Base-by-base conservation (phyloP, 1,140 invertebrate genomes). In the Zelostemma sp. region DNA sequence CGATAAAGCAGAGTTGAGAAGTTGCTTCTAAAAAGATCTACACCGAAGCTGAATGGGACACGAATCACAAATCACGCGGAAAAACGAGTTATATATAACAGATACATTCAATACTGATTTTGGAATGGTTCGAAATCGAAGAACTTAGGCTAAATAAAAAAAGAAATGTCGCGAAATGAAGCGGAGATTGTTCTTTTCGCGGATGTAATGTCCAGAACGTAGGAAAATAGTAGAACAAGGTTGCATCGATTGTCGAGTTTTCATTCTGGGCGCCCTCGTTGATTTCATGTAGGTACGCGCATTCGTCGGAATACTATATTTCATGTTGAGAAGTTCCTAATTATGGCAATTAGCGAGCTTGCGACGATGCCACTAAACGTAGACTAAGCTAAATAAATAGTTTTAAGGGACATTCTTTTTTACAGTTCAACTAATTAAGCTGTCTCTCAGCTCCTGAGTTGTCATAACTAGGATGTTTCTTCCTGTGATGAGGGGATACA, bases 71-170 rank as follows among this genome's bases (percentile, higher is more conserved):
- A 58, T 66, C 41, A 68, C 38, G 28, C 53, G 48, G 46, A 53
- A 64, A 61, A 57, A 71, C 53, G 66, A 75, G 55, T 55, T 73
- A 66, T n/a, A n/a, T 58, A 68, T 75, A 67, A 68, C 43, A 72
- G 51, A 75, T 72, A 78, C 63, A 70, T 72, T 80, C 71, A 85
- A 85, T 85, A 85, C 83, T 85, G 83, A 81, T 82, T 81, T 82
- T 83, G 83, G 83, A 85, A 85, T 85, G 83, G 64, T 81, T 80
- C 73, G 76, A 43, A 43, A 43, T 46, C 6, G 11, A 46, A 19
- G 17, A 46, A 43, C 14, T 43, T 43, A 43, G 1, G 41, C 33
- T 18, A 16, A 43, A 43, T 15, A 43, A 43, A 14, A 18, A 43
- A 17, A 43, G 1, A 43, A 43, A 9, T 16, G 14, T 43, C 4